These are phyloP conservation scores for Penaeus indicus DNA, from an alignment of 1,140 invertebrate genomes.

Conservation along the genomic window DNA sequence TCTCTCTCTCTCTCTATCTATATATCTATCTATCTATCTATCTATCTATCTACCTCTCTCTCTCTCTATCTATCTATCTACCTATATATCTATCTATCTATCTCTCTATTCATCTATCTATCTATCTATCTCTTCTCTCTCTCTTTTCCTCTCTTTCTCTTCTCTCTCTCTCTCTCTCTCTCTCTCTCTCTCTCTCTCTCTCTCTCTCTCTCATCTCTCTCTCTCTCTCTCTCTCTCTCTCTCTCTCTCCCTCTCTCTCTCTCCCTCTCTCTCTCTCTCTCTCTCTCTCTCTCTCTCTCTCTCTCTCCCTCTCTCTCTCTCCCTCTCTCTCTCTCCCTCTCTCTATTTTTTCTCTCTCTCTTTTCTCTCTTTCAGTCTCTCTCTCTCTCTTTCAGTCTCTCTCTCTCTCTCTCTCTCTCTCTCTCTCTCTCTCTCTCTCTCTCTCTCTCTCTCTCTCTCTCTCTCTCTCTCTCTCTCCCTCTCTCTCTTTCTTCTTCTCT, in stretches of 20 bases:
- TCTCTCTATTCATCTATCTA: too few relatives aligned
- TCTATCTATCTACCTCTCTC: too few relatives aligned
- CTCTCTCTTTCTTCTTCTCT: too few relatives aligned
- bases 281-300: neutral
- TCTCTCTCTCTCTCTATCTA: too few relatives aligned
- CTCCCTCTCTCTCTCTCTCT: neutral
- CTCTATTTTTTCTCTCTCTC: neutral
- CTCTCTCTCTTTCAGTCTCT: neutral
- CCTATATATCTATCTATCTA: too few relatives aligned
- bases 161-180: neutral
- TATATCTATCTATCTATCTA: too few relatives aligned
- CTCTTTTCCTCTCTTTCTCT: neutral
- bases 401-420: neutral
- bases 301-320: neutral
- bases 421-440: constrained; percentile 16
- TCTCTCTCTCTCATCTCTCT: neutral
- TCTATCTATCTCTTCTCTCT: too few relatives aligned
- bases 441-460: constrained; percentile 14
- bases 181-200: neutral
- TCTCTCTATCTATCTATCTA: too few relatives aligned
- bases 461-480: neutral
- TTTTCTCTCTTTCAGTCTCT: neutral
- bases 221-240: neutral
- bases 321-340: neutral
- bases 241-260: neutral